Evolutionary conservation across 1,140 invertebrate species (phyloP).

Genomic region (Riptortus pedestris): DNA sequence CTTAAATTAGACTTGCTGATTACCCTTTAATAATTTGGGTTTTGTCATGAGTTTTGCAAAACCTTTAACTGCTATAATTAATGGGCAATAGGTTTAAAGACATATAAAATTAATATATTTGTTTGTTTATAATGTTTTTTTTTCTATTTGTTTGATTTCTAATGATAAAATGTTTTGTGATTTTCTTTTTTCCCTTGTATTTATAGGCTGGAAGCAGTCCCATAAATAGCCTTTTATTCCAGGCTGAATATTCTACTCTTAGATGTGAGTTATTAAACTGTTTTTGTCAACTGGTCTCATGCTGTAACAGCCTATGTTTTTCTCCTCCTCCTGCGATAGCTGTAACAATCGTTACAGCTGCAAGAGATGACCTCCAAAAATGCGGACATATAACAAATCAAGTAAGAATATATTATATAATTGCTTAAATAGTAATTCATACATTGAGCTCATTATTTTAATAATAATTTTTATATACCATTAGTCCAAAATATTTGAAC

Average conservation of each 20-base stretch:
- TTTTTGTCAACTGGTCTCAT: slow-evolving; percentile 60
- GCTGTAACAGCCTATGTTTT: slow-evolving; percentile 72
- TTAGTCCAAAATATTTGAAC: neutral
- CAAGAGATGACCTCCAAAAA: slow-evolving; percentile 68
- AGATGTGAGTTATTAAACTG: slow-evolving; percentile 67
- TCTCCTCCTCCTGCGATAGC: slow-evolving; percentile 88
- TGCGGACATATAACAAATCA: slow-evolving; percentile 74
- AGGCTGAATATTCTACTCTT: slow-evolving; percentile 63
- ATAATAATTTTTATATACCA: neutral
- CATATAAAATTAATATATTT: no score
- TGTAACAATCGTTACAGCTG: slow-evolving; percentile 61
- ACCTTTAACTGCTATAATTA: no score
- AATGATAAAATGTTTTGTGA: no score
- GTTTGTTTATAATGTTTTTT: no score
- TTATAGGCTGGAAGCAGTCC: slow-evolving; percentile 53
- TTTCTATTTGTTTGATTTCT: no score
- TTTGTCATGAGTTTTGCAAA: no score
- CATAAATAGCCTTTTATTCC: slow-evolving; percentile 57
- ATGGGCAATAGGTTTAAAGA: no score
- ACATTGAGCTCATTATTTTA: no score
- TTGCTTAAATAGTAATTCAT: neutral
- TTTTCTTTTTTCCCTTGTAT: neutral
- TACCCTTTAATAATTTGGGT: no score
- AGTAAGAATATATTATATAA: slow-evolving; percentile 37
- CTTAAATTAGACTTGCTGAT: no score